These are phyloP conservation scores for Caenorhabditis parvicauda DNA, from an alignment of 2,888 invertebrate species.

Conservation along the genomic window DNA sequence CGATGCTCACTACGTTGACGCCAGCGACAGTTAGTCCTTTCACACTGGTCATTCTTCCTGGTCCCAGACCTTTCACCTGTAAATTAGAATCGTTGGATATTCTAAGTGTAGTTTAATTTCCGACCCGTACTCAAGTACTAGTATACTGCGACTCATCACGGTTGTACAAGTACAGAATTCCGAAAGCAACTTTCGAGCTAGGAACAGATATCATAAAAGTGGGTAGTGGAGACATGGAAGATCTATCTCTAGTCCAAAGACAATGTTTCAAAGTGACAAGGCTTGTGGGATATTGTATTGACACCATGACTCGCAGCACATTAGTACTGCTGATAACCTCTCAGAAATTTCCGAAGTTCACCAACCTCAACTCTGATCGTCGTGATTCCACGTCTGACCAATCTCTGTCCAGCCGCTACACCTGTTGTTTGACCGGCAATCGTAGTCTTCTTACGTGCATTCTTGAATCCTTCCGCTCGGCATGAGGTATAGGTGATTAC, in stretches of 20 bases:
- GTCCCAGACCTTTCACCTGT: conserved; percentile 64
- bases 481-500: conserved; percentile 57
- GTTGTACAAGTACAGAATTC: no score
- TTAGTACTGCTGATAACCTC: no score
- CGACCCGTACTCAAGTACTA: no score
- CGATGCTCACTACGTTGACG: conserved; percentile 82
- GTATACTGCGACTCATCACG: no score
- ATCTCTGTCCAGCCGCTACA: conserved; percentile 72
- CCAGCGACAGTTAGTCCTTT: conserved; percentile 92
- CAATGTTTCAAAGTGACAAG: no score
- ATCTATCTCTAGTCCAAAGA: no score
- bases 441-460: conserved; percentile 90
- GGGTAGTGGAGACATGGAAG: no score
- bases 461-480: conserved; percentile 89
- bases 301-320: no score
- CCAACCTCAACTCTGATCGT: conserved; percentile 55
- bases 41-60: conserved; percentile 74
- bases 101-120: no score
- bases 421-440: conserved; percentile 91
- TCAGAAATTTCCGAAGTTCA: neutral
- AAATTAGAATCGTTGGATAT: conserved; percentile 1
- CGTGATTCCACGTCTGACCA: conserved; percentile 61
- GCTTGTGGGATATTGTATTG: no score
- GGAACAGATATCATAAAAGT: no score
- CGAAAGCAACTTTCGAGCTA: no score